A percentile compares a stretch with the other conserved stretches of the same genome.
These are phyloP conservation scores for Pelvicachromis taeniatus DNA, from an alignment of 2,113 vertebrate species.

Conservation along the genomic window DNA sequence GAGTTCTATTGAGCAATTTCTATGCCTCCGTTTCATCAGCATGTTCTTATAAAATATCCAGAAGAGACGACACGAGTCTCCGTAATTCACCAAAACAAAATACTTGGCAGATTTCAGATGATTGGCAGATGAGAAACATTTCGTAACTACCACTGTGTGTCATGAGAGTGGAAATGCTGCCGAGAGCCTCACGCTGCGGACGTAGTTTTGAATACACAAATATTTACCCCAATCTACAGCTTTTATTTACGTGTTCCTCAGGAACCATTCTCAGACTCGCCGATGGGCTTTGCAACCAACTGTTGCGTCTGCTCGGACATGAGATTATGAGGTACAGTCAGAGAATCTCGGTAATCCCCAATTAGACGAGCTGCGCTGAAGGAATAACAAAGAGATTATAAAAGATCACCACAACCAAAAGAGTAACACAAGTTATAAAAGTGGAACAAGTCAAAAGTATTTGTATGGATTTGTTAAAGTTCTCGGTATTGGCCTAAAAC, in stretches of 20 bases:
- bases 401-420: slow-evolving; percentile 48
- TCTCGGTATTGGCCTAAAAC: slow-evolving; percentile 11
- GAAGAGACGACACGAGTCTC: slow-evolving; percentile 25
- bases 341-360: slow-evolving; percentile 53
- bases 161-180: slow-evolving; percentile 51
- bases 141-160: slow-evolving; percentile 17
- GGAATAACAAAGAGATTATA: slow-evolving; percentile 60
- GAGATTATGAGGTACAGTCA: slow-evolving; percentile 65
- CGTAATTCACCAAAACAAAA: slow-evolving; percentile 28
- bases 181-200: slow-evolving; percentile 4
- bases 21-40: slow-evolving; percentile 38
- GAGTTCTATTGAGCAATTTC: slow-evolving; percentile 42
- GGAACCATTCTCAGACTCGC: slow-evolving; percentile 46
- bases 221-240: slow-evolving; percentile 5
- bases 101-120: slow-evolving; percentile 33
- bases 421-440: slow-evolving; percentile 32
- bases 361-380: slow-evolving; percentile 39
- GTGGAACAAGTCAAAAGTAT: slow-evolving; percentile 10
- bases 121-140: slow-evolving; percentile 45
- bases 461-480: slow-evolving; percentile 7
- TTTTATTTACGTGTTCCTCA: slow-evolving; percentile 3
- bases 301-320: slow-evolving; percentile 51
- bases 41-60: slow-evolving; percentile 39
- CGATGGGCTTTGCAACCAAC: slow-evolving; percentile 53
- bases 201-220: slow-evolving; percentile 18